Percentiles rank a stretch among this genome's conserved stretches.
phyloP scores from a whole-genome alignment of 2,888 invertebrate species.

The Cheilosia vulpina region DNA sequence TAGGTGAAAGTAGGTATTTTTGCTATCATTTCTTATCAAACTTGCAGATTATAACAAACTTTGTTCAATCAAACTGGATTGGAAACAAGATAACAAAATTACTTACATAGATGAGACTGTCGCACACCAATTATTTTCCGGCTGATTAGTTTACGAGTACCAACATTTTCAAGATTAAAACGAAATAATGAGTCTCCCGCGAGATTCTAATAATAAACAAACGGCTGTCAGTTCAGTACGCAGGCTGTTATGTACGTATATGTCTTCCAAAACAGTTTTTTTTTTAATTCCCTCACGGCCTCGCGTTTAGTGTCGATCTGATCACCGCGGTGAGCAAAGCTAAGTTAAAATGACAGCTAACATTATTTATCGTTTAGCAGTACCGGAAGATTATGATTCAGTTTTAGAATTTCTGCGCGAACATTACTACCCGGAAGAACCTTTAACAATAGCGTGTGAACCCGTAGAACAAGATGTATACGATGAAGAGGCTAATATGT shows the following conservation, averaged over 20 bases:
- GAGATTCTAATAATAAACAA: slow-evolving; percentile 1
- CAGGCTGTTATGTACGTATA: too few relatives aligned
- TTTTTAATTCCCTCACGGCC: too few relatives aligned
- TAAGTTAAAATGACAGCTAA: background rate
- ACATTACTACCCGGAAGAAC: slow-evolving; percentile 81
- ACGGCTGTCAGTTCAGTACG: background rate
- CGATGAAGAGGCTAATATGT: slow-evolving; percentile 79
- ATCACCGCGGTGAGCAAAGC: background rate
- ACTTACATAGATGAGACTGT: too few relatives aligned
- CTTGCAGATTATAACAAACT: too few relatives aligned
- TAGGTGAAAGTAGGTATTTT: too few relatives aligned
- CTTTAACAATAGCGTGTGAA: slow-evolving; percentile 78
- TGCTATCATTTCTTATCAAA: too few relatives aligned
- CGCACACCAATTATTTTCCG: too few relatives aligned
- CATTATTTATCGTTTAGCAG: slow-evolving; percentile 6
- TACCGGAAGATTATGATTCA: slow-evolving; percentile 75
- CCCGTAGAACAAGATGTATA: slow-evolving; percentile 78
- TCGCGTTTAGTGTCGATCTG: background rate
- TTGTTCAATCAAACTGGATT: too few relatives aligned
- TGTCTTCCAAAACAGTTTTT: background rate
- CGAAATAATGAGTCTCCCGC: background rate
- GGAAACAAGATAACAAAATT: too few relatives aligned
- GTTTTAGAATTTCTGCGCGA: slow-evolving; percentile 78
- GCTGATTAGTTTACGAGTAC: too few relatives aligned
- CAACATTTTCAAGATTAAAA: too few relatives aligned